These are phyloP conservation scores for Darevskia nairensis DNA, from an alignment of 2,797 vertebrate genomes.

Conservation along the genomic window DNA sequence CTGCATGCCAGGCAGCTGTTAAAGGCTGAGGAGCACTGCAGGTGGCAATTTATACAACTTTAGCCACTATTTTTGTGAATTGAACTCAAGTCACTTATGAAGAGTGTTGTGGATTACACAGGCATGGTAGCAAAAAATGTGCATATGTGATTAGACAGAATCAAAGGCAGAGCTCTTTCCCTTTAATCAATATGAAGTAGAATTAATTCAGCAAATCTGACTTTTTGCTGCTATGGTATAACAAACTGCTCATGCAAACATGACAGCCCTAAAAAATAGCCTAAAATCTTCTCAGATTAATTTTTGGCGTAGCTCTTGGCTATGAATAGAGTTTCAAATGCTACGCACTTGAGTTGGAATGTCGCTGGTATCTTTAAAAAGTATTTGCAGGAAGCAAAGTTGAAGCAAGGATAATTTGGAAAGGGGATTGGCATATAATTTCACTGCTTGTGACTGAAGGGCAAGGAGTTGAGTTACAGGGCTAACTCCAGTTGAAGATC, in stretches of 20 bases:
- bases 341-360: not conserved
- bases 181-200: too few relatives aligned
- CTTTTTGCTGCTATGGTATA: not conserved
- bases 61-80: too few relatives aligned
- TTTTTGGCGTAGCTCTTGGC: not conserved
- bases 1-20: not conserved
- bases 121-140: too few relatives aligned
- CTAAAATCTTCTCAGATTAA: not conserved
- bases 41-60: too few relatives aligned
- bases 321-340: not conserved
- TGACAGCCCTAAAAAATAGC: not conserved
- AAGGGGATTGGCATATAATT: not conserved
- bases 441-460: conserved; percentile 14
- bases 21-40: not conserved
- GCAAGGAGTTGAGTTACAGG: conserved; percentile 8
- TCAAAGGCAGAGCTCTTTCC: too few relatives aligned
- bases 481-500: not conserved
- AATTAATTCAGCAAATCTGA: too few relatives aligned
- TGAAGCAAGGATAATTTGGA: not conserved
- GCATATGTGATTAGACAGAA: too few relatives aligned
- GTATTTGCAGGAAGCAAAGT: not conserved
- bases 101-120: too few relatives aligned
- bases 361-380: not conserved
- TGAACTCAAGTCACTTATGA: too few relatives aligned
- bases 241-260: not conserved